A percentile compares a stretch with the other conserved stretches of the same genome.
Conservation (phyloP, 2,113 vertebrate genomes). For the Motacilla alba region DNA sequence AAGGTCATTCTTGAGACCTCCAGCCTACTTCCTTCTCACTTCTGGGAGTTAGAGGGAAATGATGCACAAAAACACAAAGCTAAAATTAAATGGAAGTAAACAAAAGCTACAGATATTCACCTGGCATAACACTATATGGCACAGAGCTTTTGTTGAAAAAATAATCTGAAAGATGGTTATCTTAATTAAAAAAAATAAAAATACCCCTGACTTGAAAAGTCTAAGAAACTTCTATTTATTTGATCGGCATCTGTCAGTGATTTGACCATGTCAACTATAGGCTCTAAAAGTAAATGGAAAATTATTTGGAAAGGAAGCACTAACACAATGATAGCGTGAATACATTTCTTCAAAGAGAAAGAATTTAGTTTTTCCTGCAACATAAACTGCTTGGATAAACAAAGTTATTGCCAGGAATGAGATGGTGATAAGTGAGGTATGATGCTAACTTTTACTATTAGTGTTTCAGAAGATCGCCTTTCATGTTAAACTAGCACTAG, state of each 20-base stretch:
- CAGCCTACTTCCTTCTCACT: background rate
- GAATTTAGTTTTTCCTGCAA: background rate
- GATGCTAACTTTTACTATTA: background rate
- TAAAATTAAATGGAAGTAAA: constrained; percentile 2
- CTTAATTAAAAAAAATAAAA: background rate
- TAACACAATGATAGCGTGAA: background rate
- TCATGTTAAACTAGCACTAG: background rate
- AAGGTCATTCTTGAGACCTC: background rate
- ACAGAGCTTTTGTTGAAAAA: background rate
- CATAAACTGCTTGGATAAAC: background rate
- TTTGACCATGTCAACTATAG: background rate
- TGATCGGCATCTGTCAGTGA: background rate
- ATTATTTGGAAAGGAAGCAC: background rate
- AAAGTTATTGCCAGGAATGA: background rate
- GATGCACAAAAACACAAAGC: background rate
- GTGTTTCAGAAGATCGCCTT: background rate
- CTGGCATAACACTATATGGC: background rate
- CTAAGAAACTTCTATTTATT: background rate
- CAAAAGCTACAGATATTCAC: background rate
- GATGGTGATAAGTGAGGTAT: background rate
- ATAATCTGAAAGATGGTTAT: background rate
- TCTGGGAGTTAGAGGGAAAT: background rate
- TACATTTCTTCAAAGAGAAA: background rate
- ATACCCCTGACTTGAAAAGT: background rate
- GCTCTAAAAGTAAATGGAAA: background rate